Evolutionary conservation across 2,113 vertebrate genomes (phyloP).

Genomic region (Ceyx cyanopectus): DNA sequence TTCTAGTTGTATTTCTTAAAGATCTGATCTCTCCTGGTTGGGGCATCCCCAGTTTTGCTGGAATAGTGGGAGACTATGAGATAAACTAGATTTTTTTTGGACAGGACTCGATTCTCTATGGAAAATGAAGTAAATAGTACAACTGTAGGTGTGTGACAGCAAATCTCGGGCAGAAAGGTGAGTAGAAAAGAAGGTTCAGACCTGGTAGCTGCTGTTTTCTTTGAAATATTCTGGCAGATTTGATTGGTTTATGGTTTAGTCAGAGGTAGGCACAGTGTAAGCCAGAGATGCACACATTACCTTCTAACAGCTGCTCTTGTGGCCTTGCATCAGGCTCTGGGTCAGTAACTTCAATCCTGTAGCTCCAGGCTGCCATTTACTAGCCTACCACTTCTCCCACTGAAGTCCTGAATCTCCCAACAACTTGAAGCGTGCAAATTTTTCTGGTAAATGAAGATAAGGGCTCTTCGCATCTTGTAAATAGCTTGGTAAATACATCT

Average conservation of each 20-base stretch:
- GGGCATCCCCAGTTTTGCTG: not conserved
- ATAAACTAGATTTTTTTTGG: not conserved
- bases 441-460: not conserved
- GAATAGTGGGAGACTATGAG: not conserved
- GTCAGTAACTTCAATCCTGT: not conserved
- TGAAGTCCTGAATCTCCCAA: not conserved
- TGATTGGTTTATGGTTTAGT: not conserved
- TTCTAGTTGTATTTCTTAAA: not conserved
- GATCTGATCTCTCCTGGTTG: not conserved
- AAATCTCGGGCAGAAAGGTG: not conserved
- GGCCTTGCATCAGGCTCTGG: not conserved
- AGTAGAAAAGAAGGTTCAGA: not conserved
- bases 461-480: too few relatives aligned
- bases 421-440: rapidly evolving
- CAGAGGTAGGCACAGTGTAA: not conserved
- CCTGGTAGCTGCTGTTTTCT: not conserved
- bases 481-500: too few relatives aligned
- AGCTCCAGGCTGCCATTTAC: not conserved
- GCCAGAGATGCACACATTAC: not conserved
- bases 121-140: not conserved
- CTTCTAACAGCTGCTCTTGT: not conserved
- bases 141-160: not conserved
- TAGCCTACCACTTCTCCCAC: not conserved
- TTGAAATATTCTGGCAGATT: not conserved
- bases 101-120: not conserved